Evolutionary conservation across 2,113 vertebrate species (phyloP).

Genomic region (Pipra filicauda): DNA sequence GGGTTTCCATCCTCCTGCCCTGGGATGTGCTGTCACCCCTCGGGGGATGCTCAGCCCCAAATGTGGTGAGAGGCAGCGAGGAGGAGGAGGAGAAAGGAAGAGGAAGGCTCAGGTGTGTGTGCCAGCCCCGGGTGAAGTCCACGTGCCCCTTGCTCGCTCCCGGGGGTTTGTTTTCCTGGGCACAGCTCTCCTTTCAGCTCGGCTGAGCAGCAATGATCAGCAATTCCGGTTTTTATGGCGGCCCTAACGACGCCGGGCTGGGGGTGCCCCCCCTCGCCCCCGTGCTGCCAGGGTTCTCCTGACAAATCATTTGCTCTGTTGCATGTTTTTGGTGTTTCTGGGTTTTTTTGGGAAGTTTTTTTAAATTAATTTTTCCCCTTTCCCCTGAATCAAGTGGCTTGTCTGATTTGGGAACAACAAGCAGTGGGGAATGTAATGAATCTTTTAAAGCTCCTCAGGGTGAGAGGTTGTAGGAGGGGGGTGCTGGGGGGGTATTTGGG

Average conservation of each 20-base stretch:
- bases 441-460: background rate
- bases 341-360: background rate
- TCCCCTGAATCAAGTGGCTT: background rate
- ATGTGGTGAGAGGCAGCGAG: background rate
- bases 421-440: rapidly evolving
- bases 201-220: constrained; percentile 19
- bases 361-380: background rate
- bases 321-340: background rate
- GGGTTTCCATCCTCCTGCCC: background rate
- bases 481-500: background rate
- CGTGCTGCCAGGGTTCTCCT: background rate
- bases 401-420: background rate
- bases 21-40: rapidly evolving
- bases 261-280: background rate
- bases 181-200: constrained; percentile 4
- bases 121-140: background rate
- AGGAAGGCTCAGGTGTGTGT: background rate
- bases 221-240: background rate
- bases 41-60: background rate
- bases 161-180: background rate
- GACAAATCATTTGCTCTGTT: background rate
- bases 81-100: background rate
- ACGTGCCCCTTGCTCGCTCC: background rate
- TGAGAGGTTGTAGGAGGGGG: background rate
- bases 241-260: background rate